Base-by-base conservation (phyloP, 2,888 invertebrate species). In the Andrena hattorfiana region DNA sequence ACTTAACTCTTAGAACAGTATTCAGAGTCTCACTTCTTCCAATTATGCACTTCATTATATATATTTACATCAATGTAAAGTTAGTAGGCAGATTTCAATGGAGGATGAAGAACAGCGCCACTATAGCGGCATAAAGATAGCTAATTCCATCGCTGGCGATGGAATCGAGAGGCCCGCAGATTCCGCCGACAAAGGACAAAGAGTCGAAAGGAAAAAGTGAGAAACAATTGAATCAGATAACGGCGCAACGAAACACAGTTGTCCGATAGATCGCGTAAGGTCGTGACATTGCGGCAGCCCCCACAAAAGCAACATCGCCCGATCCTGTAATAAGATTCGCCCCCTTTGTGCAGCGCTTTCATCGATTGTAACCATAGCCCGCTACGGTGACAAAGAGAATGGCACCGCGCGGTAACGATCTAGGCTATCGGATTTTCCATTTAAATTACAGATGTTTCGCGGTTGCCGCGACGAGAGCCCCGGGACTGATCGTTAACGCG, bases 281-380 rank as follows among this genome's bases (percentile, higher is more conserved):
- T 70, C 56, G 16, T 54, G 51, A 32, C 66, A 74, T 62, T 23
- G 60, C 54, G 42, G 16, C 28, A 30, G 3, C 48, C 13, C 42
- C 28, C 60, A 48, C 56, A 81, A 81, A 81, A 83, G 70, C 73
- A 64, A 70, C 64, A 66, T 74, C 77, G 67, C 48, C 62, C 67
- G 26, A 54, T 23, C 26, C 16, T 60, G 68, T 81, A 81, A 83
- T 83, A 73, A 77, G 83, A 83, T 77, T 81, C 70, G 42, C 49
- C 8, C 10, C 60, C 70, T 77, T 73, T 81, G 66, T 42, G 35
- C 42, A n/a, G 6, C 5, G 69, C 81, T 66, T 72, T 70, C 59
- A 35, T 70, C 82, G 35, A 71, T 80, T 70, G 77, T 32, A 59
- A 54, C 42, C 51, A 32, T 32, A 60, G 69, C n/a, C 26, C 66